These are phyloP conservation scores for Montipora efflorescens DNA, from an alignment of 64 coral and sea anemone genomes.

Conservation along the genomic window DNA sequence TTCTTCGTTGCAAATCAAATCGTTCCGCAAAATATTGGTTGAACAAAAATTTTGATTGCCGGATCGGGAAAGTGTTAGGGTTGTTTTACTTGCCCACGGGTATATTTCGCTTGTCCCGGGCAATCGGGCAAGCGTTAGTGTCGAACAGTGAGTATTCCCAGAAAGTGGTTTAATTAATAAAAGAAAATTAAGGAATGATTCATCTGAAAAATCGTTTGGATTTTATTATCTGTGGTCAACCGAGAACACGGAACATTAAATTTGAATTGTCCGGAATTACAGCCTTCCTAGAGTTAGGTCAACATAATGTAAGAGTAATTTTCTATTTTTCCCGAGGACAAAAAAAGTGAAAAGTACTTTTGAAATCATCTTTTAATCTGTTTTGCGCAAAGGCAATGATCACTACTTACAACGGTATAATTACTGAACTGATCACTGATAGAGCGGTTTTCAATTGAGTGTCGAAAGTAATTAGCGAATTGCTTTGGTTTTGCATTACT, in stretches of 20 bases:
- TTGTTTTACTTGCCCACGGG: too few relatives aligned
- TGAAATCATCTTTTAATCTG: constrained; percentile 14
- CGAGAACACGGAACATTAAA: not conserved
- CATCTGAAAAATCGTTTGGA: constrained; percentile 1
- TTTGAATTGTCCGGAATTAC: constrained; percentile 1
- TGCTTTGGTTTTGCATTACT: too few relatives aligned
- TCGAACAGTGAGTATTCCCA: not conserved
- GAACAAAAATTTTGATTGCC: too few relatives aligned
- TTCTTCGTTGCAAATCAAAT: too few relatives aligned
- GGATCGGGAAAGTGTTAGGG: too few relatives aligned
- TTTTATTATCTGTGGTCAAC: not conserved
- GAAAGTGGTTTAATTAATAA: not conserved
- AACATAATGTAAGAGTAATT: not conserved
- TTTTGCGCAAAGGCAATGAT: not conserved
- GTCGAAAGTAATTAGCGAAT: too few relatives aligned
- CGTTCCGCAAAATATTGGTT: too few relatives aligned
- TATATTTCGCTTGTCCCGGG: too few relatives aligned
- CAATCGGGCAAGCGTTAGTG: too few relatives aligned
- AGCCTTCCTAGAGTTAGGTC: not conserved
- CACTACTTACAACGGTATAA: not conserved
- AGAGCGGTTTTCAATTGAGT: too few relatives aligned
- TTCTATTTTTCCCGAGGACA: not conserved
- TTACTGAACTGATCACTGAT: too few relatives aligned
- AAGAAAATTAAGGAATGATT: not conserved
- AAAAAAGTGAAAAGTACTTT: too few relatives aligned